These are phyloP conservation scores for Bombus pyrosoma DNA, from an alignment of 1,140 invertebrate genomes.

Conservation along the genomic window DNA sequence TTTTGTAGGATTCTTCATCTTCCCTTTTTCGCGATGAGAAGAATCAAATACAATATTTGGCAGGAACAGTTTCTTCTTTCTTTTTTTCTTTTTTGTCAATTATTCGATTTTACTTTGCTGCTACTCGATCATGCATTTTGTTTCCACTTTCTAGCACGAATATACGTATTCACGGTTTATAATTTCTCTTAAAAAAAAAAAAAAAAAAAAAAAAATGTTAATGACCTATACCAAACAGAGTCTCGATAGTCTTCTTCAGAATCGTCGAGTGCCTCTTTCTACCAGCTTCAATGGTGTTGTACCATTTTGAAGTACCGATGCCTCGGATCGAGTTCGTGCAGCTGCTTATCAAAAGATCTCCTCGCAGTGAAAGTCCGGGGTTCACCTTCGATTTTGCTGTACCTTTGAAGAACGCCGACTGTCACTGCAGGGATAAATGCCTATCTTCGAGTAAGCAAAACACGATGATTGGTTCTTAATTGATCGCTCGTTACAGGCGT, in stretches of 20 bases:
- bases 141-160: too few relatives aligned
- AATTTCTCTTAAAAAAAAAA: too few relatives aligned
- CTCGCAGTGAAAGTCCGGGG: not conserved
- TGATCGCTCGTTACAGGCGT: not conserved
- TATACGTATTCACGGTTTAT: too few relatives aligned
- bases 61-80: too few relatives aligned
- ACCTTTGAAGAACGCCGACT: not conserved
- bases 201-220: too few relatives aligned
- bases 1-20: too few relatives aligned
- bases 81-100: too few relatives aligned
- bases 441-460: not conserved
- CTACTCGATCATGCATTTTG: too few relatives aligned
- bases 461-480: slow-evolving; percentile 1
- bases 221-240: too few relatives aligned
- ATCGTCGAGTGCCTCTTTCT: not conserved
- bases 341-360: not conserved
- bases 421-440: not conserved
- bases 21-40: too few relatives aligned
- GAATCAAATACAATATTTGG: too few relatives aligned
- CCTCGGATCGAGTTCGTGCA: not conserved
- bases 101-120: too few relatives aligned
- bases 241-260: not conserved
- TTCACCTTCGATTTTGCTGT: not conserved
- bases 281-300: not conserved
- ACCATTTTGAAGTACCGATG: not conserved